Evolutionary conservation across 2,797 vertebrate species (phyloP), one percentile per base, ranked within the genome.

Genomic region (Spea hammondii): DNA sequence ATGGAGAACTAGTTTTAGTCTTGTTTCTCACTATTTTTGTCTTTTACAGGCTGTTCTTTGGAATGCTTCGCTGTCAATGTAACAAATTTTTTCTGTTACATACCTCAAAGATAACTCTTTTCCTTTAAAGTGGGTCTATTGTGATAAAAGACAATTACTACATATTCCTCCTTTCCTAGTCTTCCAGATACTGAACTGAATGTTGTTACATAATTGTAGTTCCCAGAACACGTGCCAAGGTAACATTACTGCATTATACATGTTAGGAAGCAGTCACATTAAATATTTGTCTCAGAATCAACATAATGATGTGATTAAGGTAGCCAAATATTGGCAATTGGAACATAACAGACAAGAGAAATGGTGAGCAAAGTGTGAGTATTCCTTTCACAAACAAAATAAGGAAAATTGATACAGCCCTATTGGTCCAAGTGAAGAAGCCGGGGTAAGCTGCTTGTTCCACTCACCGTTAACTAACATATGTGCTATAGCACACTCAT

Each of bases 201-300:
- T 57, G 9, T 57, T 57, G 55, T 57, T 57, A 13, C 55, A 57
- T 57, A 57, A 57, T 57, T 57, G 55, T 57, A 57, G 55, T 57
- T 57, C 55, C 55, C 55, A 57, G 10, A 57, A 57, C 55, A 1
- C 13, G 55, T 57, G 55, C 12, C 11, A 57, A 57, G 55, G n/a
- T 57, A 57, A 57, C 55, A 11, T 57, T 57, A 57, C 12, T 11
- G 55, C 12, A 12, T 57, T 13, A 57, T 57, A 57, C 51, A 53
- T 53, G 10, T 11, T 7, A 2, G 2, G 51, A 57, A 57, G 6
- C 55, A 57, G 55, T 11, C 12, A 57, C 9, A 10, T 4, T 5
- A 57, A 57, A 32, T 32, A 32, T 32, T 32, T 32, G 32, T 32
- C 32, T 32, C 32, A 32, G 32, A 32, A 32, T 32, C 32, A 32